phyloP scores from a whole-genome alignment of 2,113 vertebrate genomes.

The Seriola aureovittata region DNA sequence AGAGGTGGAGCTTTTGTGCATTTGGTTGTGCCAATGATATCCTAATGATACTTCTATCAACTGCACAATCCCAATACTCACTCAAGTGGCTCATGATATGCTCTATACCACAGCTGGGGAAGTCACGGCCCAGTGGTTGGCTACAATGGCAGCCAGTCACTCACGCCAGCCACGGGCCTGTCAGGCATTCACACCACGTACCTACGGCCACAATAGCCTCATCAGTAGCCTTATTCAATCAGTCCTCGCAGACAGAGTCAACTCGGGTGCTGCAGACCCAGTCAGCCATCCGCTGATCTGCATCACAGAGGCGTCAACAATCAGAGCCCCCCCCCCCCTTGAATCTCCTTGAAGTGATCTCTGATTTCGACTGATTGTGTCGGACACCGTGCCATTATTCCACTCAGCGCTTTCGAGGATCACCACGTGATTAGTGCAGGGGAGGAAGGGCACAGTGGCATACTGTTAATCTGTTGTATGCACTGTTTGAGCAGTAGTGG shows the following conservation, averaged over 20 bases:
- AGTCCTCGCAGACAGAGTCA: slow-evolving; percentile 48
- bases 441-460: neutral
- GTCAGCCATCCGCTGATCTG: slow-evolving; percentile 56
- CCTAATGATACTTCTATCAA: slow-evolving; percentile 70
- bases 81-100: slow-evolving; percentile 61
- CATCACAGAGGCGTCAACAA: slow-evolving; percentile 60
- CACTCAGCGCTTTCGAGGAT: neutral
- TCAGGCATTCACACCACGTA: slow-evolving; percentile 78
- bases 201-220: slow-evolving; percentile 70
- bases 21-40: slow-evolving; percentile 30
- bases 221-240: slow-evolving; percentile 78
- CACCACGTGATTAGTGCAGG: slow-evolving; percentile 22
- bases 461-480: neutral
- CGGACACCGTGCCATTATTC: slow-evolving; percentile 27
- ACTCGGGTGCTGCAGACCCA: slow-evolving; percentile 46
- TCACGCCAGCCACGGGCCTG: slow-evolving; percentile 42
- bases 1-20: neutral
- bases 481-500: slow-evolving; percentile 11
- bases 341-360: slow-evolving; percentile 68
- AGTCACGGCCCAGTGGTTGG: slow-evolving; percentile 73
- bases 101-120: slow-evolving; percentile 77
- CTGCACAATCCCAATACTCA: slow-evolving; percentile 47
- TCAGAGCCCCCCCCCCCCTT: slow-evolving; percentile 46
- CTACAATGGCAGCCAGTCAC: slow-evolving; percentile 76
- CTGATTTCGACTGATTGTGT: slow-evolving; percentile 67